Conservation (phyloP, 2,797 vertebrate genomes). For the Spea hammondii region DNA sequence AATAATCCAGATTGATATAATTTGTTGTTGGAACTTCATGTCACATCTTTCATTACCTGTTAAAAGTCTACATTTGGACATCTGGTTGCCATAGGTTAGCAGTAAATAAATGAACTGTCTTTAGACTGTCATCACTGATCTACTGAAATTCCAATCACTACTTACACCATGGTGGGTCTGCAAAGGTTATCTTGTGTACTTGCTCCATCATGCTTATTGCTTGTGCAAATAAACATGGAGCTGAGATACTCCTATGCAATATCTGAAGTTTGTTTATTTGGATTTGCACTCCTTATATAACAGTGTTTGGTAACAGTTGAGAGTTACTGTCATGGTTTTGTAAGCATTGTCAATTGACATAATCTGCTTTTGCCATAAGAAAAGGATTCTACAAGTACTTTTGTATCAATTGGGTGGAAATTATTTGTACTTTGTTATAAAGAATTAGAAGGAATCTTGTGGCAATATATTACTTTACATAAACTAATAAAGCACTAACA, state of each 20-base stretch:
- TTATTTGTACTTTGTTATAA: no score
- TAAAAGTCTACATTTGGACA: constrained; percentile 16
- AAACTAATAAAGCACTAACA: no score
- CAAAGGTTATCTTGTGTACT: constrained; percentile 47
- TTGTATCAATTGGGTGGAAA: no score
- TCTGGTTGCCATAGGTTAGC: constrained; percentile 43
- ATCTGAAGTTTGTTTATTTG: constrained; percentile 31
- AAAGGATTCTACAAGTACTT: background rate
- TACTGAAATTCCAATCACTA: constrained; percentile 35
- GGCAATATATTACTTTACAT: no score
- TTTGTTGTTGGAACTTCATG: background rate
- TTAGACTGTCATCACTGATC: constrained; percentile 40
- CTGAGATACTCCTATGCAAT: constrained; percentile 11
- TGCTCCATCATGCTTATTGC: constrained; percentile 38
- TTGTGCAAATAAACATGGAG: constrained; percentile 42
- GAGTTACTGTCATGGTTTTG: constrained; percentile 23
- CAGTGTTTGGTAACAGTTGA: constrained; percentile 10
- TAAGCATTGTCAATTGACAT: constrained; percentile 1
- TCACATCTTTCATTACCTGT: background rate
- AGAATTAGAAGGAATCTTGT: no score
- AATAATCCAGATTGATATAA: background rate
- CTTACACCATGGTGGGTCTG: constrained; percentile 29
- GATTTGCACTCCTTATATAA: constrained; percentile 21
- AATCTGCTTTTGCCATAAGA: background rate
- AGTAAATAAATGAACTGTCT: constrained; percentile 45